phyloP scores from a whole-genome alignment of 2,797 vertebrate genomes.

The Botia almorhae region DNA sequence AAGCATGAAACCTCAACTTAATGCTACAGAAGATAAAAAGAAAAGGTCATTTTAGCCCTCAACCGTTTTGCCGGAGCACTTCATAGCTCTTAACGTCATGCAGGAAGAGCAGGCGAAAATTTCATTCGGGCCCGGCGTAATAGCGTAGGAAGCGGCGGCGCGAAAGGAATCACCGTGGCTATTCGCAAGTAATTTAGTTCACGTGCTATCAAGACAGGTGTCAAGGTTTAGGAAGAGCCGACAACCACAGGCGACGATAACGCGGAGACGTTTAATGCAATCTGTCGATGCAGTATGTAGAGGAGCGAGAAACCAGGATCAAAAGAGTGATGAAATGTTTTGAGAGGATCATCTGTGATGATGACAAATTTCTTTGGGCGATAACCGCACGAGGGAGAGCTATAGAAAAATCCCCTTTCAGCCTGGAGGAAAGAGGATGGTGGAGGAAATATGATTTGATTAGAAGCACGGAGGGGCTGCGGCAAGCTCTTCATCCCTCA shows the following conservation, averaged over 20 bases:
- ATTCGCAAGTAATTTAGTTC: constrained; percentile 62
- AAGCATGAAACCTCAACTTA: constrained; percentile 53
- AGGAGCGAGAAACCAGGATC: constrained; percentile 41
- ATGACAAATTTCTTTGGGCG: constrained; percentile 77
- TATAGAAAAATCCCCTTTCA: constrained; percentile 77
- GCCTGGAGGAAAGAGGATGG: constrained; percentile 67
- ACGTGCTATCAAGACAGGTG: constrained; percentile 57
- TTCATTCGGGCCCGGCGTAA: constrained; percentile 30
- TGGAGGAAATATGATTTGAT: constrained; percentile 64
- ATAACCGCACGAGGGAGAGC: constrained; percentile 78
- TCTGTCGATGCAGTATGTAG: constrained; percentile 46
- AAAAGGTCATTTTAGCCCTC: constrained; percentile 78
- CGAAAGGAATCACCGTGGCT: constrained; percentile 46
- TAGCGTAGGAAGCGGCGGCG: constrained; percentile 19
- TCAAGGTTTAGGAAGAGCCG: constrained; percentile 38
- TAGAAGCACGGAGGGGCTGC: constrained; percentile 60
- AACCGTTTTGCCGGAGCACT: constrained; percentile 61
- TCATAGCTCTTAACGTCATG: constrained; percentile 30
- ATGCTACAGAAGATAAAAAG: constrained; percentile 61
- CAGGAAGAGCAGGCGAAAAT: constrained; percentile 24
- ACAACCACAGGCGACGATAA: constrained; percentile 23
- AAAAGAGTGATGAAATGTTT: constrained; percentile 53
- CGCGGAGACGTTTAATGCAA: constrained; percentile 34
- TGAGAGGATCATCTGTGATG: constrained; percentile 54
- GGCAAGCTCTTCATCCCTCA: constrained; percentile 59